Base-by-base conservation (phyloP, 2,888 invertebrate species). In the Athalia rosae region DNA sequence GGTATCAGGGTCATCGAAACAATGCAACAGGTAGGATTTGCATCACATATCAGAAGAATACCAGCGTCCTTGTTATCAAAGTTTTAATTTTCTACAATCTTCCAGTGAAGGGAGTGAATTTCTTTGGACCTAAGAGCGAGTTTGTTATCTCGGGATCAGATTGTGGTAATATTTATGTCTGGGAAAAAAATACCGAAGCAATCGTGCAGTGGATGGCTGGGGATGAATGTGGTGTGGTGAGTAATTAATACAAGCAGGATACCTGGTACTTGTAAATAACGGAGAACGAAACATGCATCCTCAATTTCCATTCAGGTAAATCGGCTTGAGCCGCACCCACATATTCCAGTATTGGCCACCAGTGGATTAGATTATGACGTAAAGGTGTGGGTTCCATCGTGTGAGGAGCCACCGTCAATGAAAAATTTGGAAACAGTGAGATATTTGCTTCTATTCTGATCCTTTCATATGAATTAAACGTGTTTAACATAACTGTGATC, bases 81-180 rank as follows among this genome's bases (percentile, higher is more conserved):
- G n/a, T 56, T 11, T 43, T 43, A 4, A 45, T 45, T 56, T 13
- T 15, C 5, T 53, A 9, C 59, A 61, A 41, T 4, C 78, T 89
- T 90, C 28, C 86, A 93, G 94, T 98, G 79, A 98, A 98, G 90
- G 97, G 97, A 0, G 97, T 98, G 0, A 95, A 97, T 85, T 99
- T 97, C 91, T 98, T 96, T 90, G 99, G 99, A 0, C 96, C 97
- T 0, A 93, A 93, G 83, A 97, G 97, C 82, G 96, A 99, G 89
- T 99, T 94, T 88, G 91, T 99, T 3, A 94, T 98, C 8, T 98
- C 98, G 62, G 99, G 99, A 0, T 98, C 97, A 3, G 98, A 99
- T 89, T 98, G 98, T 90, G 95, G 97, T 6, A 93, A 98, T 87
- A 93, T 93, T 85, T 96, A 94, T 87, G 93, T 98, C 76, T 99